Percentiles rank a stretch among this genome's conserved stretches.
Evolutionary conservation across 2,113 vertebrate genomes (phyloP).

Genomic region (Mobula birostris): DNA sequence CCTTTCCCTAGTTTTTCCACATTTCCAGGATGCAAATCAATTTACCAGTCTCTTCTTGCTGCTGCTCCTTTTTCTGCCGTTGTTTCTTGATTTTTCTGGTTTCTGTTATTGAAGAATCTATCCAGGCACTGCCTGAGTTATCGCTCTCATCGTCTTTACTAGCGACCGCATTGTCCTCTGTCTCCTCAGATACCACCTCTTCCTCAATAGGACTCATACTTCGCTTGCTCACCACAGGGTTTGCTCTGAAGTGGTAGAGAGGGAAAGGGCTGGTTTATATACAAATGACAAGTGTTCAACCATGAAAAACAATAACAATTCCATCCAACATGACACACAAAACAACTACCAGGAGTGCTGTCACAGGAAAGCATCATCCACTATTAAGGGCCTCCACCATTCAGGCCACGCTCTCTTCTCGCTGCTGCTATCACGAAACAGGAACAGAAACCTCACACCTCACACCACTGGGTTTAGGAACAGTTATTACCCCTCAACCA

Average conservation of each 20-base stretch:
- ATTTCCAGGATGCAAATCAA: neutral
- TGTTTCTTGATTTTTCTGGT: slow-evolving; percentile 66
- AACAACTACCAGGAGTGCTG: no score
- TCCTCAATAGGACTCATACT: slow-evolving; percentile 71
- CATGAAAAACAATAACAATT: neutral
- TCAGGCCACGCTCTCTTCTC: no score
- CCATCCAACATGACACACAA: no score
- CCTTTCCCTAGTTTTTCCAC: neutral
- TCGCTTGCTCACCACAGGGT: slow-evolving; percentile 59
- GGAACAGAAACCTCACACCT: no score
- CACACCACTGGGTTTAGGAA: no score
- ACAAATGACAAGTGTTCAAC: no score
- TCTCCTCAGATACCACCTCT: slow-evolving; percentile 52
- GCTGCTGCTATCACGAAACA: no score
- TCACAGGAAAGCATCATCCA: no score
- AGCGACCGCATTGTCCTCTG: slow-evolving; percentile 41
- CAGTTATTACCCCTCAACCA: no score
- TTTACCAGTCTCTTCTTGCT: slow-evolving; percentile 57
- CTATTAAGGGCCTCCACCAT: no score
- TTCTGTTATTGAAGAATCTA: slow-evolving; percentile 52
- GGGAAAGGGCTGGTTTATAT: no score
- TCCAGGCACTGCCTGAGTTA: slow-evolving; percentile 48
- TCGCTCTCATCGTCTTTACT: slow-evolving; percentile 49
- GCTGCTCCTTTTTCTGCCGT: slow-evolving; percentile 66
- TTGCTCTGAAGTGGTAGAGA: neutral